Evolutionary conservation across 2,888 invertebrate species (phyloP).

Genomic region (Chymomyza caudatula): DNA sequence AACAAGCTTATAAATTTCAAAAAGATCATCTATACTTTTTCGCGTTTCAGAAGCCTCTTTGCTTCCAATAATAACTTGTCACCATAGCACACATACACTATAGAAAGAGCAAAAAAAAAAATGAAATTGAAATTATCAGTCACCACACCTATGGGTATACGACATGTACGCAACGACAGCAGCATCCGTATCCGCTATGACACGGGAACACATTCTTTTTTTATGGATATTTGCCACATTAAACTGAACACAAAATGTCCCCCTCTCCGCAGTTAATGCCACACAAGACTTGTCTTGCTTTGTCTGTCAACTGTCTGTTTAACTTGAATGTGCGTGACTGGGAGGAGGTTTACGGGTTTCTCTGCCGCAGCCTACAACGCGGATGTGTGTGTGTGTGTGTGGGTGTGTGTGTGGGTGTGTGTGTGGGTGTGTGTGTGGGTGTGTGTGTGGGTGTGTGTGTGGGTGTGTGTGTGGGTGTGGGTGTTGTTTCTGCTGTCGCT

Average conservation of each 20-base stretch:
- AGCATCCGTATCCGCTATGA: neutral
- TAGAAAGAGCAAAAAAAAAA: slow-evolving; percentile 1
- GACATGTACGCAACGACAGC: neutral
- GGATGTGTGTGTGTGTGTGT: neutral
- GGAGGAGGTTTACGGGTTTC: slow-evolving; percentile 5
- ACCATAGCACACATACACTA: no score
- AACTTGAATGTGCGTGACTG: slow-evolving; percentile 17
- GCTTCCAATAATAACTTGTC: no score
- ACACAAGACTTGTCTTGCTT: slow-evolving; percentile 12
- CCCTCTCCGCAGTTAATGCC: neutral
- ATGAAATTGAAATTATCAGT: neutral
- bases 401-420: neutral
- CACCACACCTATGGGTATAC: no score
- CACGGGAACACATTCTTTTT: neutral
- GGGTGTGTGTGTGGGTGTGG: neutral
- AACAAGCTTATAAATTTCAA: no score
- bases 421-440: neutral
- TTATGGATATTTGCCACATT: neutral
- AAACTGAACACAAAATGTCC: neutral
- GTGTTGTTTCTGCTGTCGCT: slow-evolving; percentile 16
- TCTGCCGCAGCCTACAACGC: neutral
- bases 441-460: neutral
- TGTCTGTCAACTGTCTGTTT: slow-evolving; percentile 42
- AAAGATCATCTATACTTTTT: no score
- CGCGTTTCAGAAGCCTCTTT: no score